phyloP scores from a whole-genome alignment of 1,140 invertebrate genomes.

The Microplitis demolitor region DNA sequence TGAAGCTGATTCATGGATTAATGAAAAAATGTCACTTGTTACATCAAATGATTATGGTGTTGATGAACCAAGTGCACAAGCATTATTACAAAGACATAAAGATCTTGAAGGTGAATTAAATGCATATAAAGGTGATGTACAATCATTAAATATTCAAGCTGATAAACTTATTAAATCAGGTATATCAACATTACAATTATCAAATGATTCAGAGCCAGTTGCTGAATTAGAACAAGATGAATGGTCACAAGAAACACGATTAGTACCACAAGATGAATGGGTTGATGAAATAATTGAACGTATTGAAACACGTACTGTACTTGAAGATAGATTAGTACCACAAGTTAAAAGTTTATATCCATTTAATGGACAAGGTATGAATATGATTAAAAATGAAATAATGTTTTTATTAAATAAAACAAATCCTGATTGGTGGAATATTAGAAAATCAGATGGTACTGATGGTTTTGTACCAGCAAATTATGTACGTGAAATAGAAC shows the following conservation, averaged over 20 bases:
- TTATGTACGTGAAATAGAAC: conserved; percentile 93
- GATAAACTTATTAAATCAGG: conserved; percentile 80
- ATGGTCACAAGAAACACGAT: conserved; percentile 75
- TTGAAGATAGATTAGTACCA: conserved; percentile 85
- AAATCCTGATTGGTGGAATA: conserved; percentile 98
- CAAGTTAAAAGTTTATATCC: conserved; percentile 90
- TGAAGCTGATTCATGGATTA: conserved; percentile 97
- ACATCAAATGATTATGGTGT: conserved; percentile 86
- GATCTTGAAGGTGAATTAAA: conserved; percentile 90
- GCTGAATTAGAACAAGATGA: conserved; percentile 74
- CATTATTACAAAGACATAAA: conserved; percentile 82
- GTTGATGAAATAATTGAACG: conserved; percentile 88
- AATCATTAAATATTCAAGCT: conserved; percentile 83
- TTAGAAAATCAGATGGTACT: conserved; percentile 85
- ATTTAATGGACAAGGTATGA: conserved; percentile 93
- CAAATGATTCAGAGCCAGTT: conserved; percentile 69
- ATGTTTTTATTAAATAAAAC: conserved; percentile 95
- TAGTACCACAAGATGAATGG: conserved; percentile 88
- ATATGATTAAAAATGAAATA: conserved; percentile 83
- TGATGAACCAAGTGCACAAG: conserved; percentile 88
- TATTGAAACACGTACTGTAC: conserved; percentile 80
- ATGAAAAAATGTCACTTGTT: conserved; percentile 88
- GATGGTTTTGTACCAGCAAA: conserved; percentile 98
- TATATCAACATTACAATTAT: conserved; percentile 75
- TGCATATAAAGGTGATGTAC: conserved; percentile 88